A percentile compares a stretch with the other conserved stretches of the same genome.
Conservation (phyloP, 2,797 vertebrate species). For the Myripristis jacobus region DNA sequence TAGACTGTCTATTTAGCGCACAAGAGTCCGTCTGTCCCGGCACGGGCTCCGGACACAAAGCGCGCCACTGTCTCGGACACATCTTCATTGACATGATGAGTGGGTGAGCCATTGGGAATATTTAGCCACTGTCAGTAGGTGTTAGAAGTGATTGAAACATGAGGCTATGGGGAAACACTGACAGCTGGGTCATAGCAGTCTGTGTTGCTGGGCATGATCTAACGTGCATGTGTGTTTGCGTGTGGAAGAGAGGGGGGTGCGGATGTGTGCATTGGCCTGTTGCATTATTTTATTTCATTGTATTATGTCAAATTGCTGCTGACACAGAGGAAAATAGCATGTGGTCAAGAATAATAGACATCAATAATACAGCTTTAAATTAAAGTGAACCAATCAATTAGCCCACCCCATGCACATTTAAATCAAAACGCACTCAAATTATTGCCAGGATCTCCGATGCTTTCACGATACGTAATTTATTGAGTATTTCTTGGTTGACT, state of each 20-base stretch:
- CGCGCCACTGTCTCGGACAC: constrained; percentile 45
- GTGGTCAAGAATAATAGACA: neutral
- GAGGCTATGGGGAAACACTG: constrained; percentile 37
- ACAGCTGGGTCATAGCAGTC: constrained; percentile 33
- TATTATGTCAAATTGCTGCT: neutral
- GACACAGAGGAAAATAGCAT: neutral
- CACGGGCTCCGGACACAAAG: constrained; percentile 51
- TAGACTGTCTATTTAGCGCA: constrained; percentile 18
- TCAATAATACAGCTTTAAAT: no score
- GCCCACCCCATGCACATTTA: constrained; percentile 6
- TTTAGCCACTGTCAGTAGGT: constrained; percentile 51
- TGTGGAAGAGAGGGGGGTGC: neutral
- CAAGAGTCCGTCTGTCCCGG: constrained; percentile 39
- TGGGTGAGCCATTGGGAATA: constrained; percentile 32
- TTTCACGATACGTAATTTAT: constrained; percentile 1
- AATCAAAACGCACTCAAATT: neutral
- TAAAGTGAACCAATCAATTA: neutral
- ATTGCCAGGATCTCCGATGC: neutral
- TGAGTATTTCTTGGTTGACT: constrained; percentile 9
- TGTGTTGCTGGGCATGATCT: neutral
- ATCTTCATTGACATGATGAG: constrained; percentile 58
- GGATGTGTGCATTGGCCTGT: neutral
- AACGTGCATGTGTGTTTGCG: constrained; percentile 3
- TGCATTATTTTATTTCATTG: neutral
- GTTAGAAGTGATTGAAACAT: constrained; percentile 51